phyloP scores from a whole-genome alignment of 1,140 invertebrate species.

The Galleria mellonella region DNA sequence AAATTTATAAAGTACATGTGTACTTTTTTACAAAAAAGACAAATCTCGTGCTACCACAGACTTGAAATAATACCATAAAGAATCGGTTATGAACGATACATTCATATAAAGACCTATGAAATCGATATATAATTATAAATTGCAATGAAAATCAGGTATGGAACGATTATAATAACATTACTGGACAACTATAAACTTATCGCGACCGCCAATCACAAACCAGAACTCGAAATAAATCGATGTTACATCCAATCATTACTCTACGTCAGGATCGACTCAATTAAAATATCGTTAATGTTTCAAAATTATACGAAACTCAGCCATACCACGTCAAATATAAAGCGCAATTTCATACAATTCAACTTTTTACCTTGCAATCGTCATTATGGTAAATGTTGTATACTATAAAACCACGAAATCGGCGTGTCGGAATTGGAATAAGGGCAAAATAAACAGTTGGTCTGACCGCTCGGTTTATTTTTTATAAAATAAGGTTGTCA shows the following conservation, averaged over 20 bases:
- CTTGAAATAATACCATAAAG: too few species aligned
- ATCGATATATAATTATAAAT: slow-evolving; percentile 10
- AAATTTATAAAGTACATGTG: too few species aligned
- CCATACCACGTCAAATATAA: slow-evolving; percentile 28
- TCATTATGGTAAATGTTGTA: slow-evolving; percentile 70
- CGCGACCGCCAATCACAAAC: slow-evolving; percentile 70
- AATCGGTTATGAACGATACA: too few species aligned
- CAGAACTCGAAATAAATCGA: slow-evolving; percentile 73
- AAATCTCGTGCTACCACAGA: too few species aligned
- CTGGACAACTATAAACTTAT: slow-evolving; percentile 69
- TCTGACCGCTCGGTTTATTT: slow-evolving; percentile 30
- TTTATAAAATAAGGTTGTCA: slow-evolving; percentile 45
- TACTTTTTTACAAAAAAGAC: too few species aligned
- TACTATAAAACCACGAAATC: slow-evolving; percentile 72
- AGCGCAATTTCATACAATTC: slow-evolving; percentile 25
- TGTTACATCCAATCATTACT: slow-evolving; percentile 73
- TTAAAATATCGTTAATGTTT: slow-evolving; percentile 73
- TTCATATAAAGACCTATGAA: neutral
- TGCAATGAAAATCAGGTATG: slow-evolving; percentile 23
- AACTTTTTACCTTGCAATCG: slow-evolving; percentile 52
- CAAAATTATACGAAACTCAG: slow-evolving; percentile 40
- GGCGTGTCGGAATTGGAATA: slow-evolving; percentile 67
- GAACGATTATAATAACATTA: slow-evolving; percentile 64
- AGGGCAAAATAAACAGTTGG: slow-evolving; percentile 69
- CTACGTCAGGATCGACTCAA: slow-evolving; percentile 70